A percentile compares a stretch with the other conserved stretches of the same genome.
Conservation (phyloP, 2,797 vertebrate genomes). For the Epinephelus coioides region DNA sequence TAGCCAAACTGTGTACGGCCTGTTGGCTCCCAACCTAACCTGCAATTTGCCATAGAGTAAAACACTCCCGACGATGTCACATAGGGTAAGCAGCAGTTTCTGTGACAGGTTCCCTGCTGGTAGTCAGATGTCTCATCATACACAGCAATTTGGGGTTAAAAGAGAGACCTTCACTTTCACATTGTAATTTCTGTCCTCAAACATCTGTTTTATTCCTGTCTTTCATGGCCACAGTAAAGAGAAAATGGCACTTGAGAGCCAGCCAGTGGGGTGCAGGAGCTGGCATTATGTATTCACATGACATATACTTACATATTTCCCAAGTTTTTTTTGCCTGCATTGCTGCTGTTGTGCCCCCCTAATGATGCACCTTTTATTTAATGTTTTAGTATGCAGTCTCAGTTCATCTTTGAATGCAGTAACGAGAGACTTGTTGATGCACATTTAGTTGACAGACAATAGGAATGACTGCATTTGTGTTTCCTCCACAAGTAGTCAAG, state of each 20-base stretch:
- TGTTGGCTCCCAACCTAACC: conserved; percentile 25
- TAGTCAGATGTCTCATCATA: conserved; percentile 44
- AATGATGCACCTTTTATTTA: neutral
- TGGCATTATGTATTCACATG: conserved; percentile 42
- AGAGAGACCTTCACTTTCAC: conserved; percentile 41
- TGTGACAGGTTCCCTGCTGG: conserved; percentile 43
- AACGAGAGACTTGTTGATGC: conserved; percentile 72
- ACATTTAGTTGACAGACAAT: conserved; percentile 34
- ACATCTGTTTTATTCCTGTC: conserved; percentile 46
- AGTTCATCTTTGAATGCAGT: neutral
- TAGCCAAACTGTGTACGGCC: conserved; percentile 32
- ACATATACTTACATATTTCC: conserved; percentile 18
- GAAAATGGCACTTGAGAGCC: conserved; percentile 22
- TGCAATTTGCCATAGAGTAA: conserved; percentile 47
- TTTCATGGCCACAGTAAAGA: conserved; percentile 34
- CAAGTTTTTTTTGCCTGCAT: conserved; percentile 20
- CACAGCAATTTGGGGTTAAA: conserved; percentile 54
- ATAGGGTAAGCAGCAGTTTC: conserved; percentile 29
- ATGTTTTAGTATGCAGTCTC: neutral
- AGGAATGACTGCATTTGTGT: conserved; percentile 58
- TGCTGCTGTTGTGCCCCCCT: conserved; percentile 23
- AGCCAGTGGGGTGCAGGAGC: conserved; percentile 25
- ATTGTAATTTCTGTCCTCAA: conserved; percentile 36
- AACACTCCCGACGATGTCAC: conserved; percentile 23
- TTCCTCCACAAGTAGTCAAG: conserved; percentile 59